These are phyloP conservation scores for Drosophila meridiana DNA, from an alignment of 2,888 invertebrate genomes.

Conservation along the genomic window DNA sequence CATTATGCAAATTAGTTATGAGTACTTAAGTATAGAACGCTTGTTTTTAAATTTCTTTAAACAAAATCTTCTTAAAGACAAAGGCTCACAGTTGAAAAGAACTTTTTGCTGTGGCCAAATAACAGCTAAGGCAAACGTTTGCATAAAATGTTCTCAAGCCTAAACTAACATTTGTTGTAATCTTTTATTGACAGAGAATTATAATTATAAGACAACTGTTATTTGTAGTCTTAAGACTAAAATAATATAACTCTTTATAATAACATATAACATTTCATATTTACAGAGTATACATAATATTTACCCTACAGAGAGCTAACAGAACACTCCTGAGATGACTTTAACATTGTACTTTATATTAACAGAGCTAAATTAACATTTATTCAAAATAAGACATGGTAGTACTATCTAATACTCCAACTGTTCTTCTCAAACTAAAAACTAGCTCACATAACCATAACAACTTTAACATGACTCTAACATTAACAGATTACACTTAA, in stretches of 20 bases:
- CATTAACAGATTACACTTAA: neutral
- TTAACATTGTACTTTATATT: neutral
- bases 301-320: too few species aligned
- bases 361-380: neutral
- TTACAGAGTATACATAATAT: too few species aligned
- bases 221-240: too few species aligned
- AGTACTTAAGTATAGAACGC: neutral
- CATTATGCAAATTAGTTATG: conserved; percentile 11
- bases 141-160: neutral
- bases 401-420: too few species aligned
- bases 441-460: neutral
- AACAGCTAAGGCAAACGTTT: neutral
- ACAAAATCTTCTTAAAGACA: neutral
- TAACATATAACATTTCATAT: too few species aligned
- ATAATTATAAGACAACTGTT: too few species aligned
- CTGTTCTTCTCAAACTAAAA: neutral
- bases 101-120: neutral
- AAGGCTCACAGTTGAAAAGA: neutral
- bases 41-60: neutral
- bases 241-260: too few species aligned
- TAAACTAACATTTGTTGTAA: neutral
- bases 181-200: neutral
- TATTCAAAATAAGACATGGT: neutral
- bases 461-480: neutral
- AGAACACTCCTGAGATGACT: too few species aligned